Percentiles rank a stretch among this genome's conserved stretches.
Evolutionary conservation across 2,797 vertebrate genomes (phyloP).

Genomic region (Ara ararauna): DNA sequence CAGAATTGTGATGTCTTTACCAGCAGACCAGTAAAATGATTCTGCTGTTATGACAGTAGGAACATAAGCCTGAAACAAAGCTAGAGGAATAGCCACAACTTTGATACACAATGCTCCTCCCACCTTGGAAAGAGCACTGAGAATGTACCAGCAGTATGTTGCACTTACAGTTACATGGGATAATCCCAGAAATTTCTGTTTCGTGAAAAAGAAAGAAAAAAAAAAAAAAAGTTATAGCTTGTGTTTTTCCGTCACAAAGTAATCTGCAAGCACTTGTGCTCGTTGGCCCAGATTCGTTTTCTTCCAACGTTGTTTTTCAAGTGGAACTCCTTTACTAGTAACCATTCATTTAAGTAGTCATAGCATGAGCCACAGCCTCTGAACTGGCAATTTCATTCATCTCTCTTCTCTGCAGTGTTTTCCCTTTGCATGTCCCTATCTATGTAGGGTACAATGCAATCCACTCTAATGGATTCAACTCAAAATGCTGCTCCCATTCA

Average conservation of each 20-base stretch:
- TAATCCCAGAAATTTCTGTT: neutral
- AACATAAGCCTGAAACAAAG: neutral
- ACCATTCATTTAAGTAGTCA: slow-evolving; percentile 14
- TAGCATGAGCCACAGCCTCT: neutral
- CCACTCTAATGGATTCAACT: neutral
- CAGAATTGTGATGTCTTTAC: neutral
- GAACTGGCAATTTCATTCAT: neutral
- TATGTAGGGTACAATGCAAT: neutral
- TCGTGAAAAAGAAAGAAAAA: neutral
- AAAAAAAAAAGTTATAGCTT: neutral
- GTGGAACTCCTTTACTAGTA: neutral
- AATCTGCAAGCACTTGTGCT: neutral
- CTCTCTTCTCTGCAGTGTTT: neutral
- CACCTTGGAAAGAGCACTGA: neutral
- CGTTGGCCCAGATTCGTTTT: neutral
- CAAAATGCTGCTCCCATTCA: neutral
- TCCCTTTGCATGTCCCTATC: neutral
- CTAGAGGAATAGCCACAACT: neutral
- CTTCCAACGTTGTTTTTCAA: slow-evolving; percentile 26
- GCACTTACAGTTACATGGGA: neutral
- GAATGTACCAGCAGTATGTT: neutral
- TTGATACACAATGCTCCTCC: neutral
- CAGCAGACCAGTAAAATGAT: neutral
- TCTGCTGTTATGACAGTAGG: neutral
- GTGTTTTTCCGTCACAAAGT: neutral